Conservation (phyloP, 2,888 invertebrate species). For the Scaptomyza parva region DNA sequence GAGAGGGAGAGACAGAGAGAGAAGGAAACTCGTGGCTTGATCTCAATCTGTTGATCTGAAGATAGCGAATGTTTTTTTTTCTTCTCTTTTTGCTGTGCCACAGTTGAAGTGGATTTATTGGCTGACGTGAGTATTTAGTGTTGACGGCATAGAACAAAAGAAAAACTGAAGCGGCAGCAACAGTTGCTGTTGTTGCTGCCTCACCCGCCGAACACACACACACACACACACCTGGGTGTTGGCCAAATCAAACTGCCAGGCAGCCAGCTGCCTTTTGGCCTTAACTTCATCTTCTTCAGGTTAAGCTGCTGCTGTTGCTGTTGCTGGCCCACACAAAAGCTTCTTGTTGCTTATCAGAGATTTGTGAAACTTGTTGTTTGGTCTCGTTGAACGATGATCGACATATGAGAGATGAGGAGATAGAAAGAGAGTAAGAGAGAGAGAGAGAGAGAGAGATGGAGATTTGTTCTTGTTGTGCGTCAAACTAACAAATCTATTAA, state of each 20-base stretch:
- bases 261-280: slow-evolving; percentile 35
- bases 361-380: slow-evolving; percentile 29
- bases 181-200: slow-evolving; percentile 1
- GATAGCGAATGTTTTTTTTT: slow-evolving; percentile 53
- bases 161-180: slow-evolving; percentile 46
- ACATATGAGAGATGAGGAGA: not conserved
- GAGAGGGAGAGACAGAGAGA: not conserved
- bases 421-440: not conserved
- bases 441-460: not conserved
- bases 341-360: slow-evolving; percentile 4
- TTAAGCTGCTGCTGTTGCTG: slow-evolving; percentile 16
- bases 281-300: slow-evolving; percentile 1
- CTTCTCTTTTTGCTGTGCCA: slow-evolving; percentile 24
- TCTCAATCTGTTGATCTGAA: slow-evolving; percentile 64
- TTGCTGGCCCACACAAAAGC: slow-evolving; percentile 35
- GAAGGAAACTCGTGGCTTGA: slow-evolving; percentile 34
- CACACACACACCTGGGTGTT: slow-evolving; percentile 32
- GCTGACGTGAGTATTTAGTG: slow-evolving; percentile 84
- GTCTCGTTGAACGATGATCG: slow-evolving; percentile 1
- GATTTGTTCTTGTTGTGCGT: not conserved
- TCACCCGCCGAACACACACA: slow-evolving; percentile 46
- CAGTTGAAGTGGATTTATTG: slow-evolving; percentile 83
- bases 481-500: not conserved
- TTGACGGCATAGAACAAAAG: slow-evolving; percentile 83
- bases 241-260: slow-evolving; percentile 37